These are phyloP conservation scores for Bombyx mandarina DNA, from an alignment of 1,140 invertebrate species.

Conservation along the genomic window DNA sequence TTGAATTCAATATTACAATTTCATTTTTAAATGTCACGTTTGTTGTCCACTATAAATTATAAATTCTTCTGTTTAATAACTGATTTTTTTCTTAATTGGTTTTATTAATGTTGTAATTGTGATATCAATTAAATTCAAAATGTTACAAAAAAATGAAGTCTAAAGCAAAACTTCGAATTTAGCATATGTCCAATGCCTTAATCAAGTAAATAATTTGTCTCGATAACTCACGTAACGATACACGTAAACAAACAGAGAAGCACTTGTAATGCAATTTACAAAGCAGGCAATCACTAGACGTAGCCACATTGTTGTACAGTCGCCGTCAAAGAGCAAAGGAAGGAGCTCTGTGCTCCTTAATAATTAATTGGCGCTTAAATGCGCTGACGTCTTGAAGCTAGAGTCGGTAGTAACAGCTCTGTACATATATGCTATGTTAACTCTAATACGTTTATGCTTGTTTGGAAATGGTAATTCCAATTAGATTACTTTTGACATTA, in stretches of 20 bases:
- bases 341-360: conserved; percentile 51
- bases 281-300: conserved; percentile 56
- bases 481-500: too few relatives aligned
- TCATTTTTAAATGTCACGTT: not conserved
- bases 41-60: too few relatives aligned
- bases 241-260: conserved; percentile 30
- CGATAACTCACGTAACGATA: conserved; percentile 12
- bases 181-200: not conserved
- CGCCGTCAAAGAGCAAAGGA: conserved; percentile 60
- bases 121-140: not conserved
- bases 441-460: conserved; percentile 15
- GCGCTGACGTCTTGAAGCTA: conserved; percentile 51
- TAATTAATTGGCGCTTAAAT: conserved; percentile 66
- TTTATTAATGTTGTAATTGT: too few relatives aligned
- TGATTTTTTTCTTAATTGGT: too few relatives aligned
- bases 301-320: conserved; percentile 57
- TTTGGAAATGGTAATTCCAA: conserved; percentile 12
- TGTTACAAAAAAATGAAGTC: not conserved
- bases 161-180: not conserved
- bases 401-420: conserved; percentile 30
- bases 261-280: conserved; percentile 54
- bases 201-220: not conserved
- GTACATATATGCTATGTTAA: conserved; percentile 33
- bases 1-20: conserved; percentile 1
- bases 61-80: too few relatives aligned